A percentile compares a stretch with the other conserved stretches of the same genome.
Conservation (phyloP, 1,140 invertebrate species). For the Condylostylus longicornis region DNA sequence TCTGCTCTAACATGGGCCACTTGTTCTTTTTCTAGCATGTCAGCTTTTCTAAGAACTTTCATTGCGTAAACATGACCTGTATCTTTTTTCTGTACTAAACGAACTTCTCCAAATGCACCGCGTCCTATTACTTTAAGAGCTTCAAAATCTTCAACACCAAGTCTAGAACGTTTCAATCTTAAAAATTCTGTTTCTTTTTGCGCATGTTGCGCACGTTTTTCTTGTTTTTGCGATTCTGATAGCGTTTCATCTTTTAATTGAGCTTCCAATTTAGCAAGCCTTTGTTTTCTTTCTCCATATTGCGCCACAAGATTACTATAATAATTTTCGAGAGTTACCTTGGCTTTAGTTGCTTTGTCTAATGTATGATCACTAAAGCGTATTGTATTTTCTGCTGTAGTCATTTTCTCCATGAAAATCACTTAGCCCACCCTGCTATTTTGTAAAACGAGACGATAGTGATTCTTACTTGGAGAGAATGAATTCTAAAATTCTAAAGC, state of each 20-base stretch:
- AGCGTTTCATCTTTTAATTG: slow-evolving; percentile 85
- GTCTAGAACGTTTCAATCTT: slow-evolving; percentile 82
- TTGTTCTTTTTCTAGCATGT: slow-evolving; percentile 99
- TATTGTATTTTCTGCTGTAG: slow-evolving; percentile 59
- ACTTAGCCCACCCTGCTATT: too few relatives aligned
- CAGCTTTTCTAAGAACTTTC: slow-evolving; percentile 97
- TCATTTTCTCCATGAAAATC: slow-evolving; percentile 1
- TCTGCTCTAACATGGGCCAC: slow-evolving; percentile 97
- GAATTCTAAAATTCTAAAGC: too few relatives aligned
- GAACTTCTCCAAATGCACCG: slow-evolving; percentile 96
- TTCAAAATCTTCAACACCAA: slow-evolving; percentile 97
- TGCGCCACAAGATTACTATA: slow-evolving; percentile 96
- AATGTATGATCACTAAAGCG: slow-evolving; percentile 90
- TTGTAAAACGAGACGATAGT: too few relatives aligned
- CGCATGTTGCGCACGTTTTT: slow-evolving; percentile 86
- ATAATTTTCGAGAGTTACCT: slow-evolving; percentile 97
- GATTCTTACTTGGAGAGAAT: too few relatives aligned
- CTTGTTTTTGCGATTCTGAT: slow-evolving; percentile 68
- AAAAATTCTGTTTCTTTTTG: slow-evolving; percentile 97
- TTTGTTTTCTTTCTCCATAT: slow-evolving; percentile 89
- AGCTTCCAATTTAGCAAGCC: slow-evolving; percentile 84
- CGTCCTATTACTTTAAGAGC: slow-evolving; percentile 91
- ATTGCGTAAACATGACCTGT: slow-evolving; percentile 99
- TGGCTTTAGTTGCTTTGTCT: slow-evolving; percentile 98
- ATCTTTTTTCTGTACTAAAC: slow-evolving; percentile 98